These are phyloP conservation scores for Callimico goeldii DNA, from an alignment of 2,797 vertebrate species.

Conservation along the genomic window DNA sequence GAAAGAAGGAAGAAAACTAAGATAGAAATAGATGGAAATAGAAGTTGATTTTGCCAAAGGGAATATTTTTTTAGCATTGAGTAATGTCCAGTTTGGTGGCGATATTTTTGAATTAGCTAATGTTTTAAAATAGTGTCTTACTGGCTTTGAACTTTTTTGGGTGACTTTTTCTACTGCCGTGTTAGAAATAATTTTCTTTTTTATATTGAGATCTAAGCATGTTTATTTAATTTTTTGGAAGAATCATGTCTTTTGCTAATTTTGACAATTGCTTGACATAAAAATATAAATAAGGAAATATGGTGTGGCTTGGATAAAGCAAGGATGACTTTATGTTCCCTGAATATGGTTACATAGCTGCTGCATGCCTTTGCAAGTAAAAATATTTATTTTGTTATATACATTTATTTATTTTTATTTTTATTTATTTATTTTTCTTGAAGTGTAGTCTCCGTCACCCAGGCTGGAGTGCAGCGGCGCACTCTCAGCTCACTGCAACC, in stretches of 20 bases:
- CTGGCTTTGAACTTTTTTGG: slow-evolving; percentile 33
- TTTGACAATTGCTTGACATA: slow-evolving; percentile 16
- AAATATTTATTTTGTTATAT: not conserved
- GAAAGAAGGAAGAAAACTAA: slow-evolving; percentile 21
- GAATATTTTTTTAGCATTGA: not conserved
- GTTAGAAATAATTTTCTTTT: slow-evolving; percentile 16
- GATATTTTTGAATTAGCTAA: slow-evolving; percentile 43
- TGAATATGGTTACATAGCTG: not conserved
- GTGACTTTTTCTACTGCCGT: not conserved
- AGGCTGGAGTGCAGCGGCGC: too few species aligned
- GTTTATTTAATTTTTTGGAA: slow-evolving; percentile 53
- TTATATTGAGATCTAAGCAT: not conserved
- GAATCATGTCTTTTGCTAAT: slow-evolving; percentile 38
- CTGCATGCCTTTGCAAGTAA: not conserved
- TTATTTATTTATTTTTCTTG: not conserved
- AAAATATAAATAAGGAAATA: not conserved
- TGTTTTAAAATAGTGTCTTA: slow-evolving; percentile 51
- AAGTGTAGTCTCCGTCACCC: not conserved
- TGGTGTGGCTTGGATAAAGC: not conserved
- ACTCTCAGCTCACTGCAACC: too few species aligned
- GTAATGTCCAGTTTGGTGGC: not conserved
- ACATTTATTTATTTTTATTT: too few species aligned
- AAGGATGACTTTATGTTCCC: not conserved
- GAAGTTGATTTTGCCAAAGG: not conserved
- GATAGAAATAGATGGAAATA: not conserved